phyloP scores from a whole-genome alignment of 1,140 invertebrate genomes.

The Anoplolepis gracilipes region DNA sequence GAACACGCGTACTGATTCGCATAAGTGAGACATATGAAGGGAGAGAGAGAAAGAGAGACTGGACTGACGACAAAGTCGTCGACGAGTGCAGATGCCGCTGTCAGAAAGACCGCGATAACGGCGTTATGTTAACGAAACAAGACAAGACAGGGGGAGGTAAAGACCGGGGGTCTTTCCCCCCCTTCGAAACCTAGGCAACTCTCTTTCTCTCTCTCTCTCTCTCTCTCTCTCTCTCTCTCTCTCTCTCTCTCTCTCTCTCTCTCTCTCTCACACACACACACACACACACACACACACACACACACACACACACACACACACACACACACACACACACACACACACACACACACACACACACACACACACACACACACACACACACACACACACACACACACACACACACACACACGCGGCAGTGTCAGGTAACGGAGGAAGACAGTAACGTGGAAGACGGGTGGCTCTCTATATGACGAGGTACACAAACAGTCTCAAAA shows the following conservation, averaged over 20 bases:
- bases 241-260: no score
- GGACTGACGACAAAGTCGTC: constrained; percentile 17
- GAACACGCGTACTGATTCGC: constrained; percentile 16
- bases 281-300: no score
- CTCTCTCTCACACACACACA: no score
- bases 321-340: no score
- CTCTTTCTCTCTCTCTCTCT: no score
- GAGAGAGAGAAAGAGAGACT: constrained; percentile 31
- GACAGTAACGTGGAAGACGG: no score
- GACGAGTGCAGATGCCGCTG: constrained; percentile 28
- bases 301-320: no score
- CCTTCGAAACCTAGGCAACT: background rate
- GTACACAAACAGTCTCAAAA: constrained; percentile 56
- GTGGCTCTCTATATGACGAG: constrained; percentile 12
- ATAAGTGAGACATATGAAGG: constrained; percentile 11
- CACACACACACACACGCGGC: no score
- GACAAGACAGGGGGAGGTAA: background rate
- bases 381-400: no score
- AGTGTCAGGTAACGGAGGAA: constrained; percentile 62
- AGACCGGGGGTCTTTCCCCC: background rate
- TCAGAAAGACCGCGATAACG: constrained; percentile 36
- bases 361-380: no score
- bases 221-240: no score
- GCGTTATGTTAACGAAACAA: constrained; percentile 46
- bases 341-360: no score